phyloP scores from a whole-genome alignment of 2,797 vertebrate genomes.

The Eurystomus glaucurus region DNA sequence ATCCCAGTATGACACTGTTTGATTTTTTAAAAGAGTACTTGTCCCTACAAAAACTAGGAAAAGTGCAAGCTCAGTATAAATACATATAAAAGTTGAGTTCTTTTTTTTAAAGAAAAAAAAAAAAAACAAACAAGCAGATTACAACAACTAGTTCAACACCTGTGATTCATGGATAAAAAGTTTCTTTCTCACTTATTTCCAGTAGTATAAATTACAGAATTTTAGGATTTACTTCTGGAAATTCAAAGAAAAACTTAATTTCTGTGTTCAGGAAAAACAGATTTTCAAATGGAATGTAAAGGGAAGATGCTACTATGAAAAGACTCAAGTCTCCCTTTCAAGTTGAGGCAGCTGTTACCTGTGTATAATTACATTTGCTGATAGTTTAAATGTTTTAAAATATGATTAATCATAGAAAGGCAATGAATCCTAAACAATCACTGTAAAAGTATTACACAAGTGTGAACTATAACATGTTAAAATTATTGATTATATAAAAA shows the following conservation, averaged over 20 bases:
- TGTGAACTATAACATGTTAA: background rate
- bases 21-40: background rate
- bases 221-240: background rate
- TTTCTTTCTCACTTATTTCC: background rate
- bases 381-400: background rate
- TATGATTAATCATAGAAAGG: background rate
- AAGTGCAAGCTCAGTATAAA: background rate
- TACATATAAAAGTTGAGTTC: background rate
- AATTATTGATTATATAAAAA: background rate
- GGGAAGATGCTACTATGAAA: background rate
- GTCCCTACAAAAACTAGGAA: background rate
- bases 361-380: background rate
- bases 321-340: background rate
- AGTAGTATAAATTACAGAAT: background rate
- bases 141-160: background rate
- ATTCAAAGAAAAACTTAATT: background rate
- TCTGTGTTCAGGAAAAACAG: background rate
- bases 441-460: background rate
- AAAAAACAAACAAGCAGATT: background rate
- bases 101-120: background rate
- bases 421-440: background rate
- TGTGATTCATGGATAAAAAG: background rate
- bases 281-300: background rate
- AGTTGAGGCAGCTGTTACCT: background rate
- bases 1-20: background rate